Conservation (phyloP, 2,888 invertebrate genomes). For the Drosophila kokeensis region DNA sequence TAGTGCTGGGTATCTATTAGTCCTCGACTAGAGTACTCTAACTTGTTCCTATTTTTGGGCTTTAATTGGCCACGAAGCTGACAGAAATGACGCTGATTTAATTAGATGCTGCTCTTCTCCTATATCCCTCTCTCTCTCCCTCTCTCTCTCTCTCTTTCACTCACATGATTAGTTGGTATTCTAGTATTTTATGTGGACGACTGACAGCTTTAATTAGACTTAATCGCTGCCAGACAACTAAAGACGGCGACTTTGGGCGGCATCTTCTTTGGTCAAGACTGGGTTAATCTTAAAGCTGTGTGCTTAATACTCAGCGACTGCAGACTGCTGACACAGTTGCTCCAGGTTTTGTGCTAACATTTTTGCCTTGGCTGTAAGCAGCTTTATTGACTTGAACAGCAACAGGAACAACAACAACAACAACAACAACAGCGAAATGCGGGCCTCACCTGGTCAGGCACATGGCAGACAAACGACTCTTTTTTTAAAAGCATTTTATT, state of each 20-base stretch:
- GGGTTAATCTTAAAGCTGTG: constrained; percentile 67
- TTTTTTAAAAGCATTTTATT: constrained; percentile 39
- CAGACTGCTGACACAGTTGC: constrained; percentile 55
- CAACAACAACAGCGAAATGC: constrained; percentile 35
- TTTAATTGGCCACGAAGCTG: constrained; percentile 42
- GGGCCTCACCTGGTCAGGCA: constrained; percentile 44
- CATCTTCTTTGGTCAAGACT: constrained; percentile 43
- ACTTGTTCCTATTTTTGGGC: constrained; percentile 11
- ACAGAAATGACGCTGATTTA: constrained; percentile 35
- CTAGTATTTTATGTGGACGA: constrained; percentile 50
- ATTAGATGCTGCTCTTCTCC: constrained; percentile 31
- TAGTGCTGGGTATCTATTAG: background rate
- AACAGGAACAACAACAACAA: constrained; percentile 34
- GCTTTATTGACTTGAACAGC: constrained; percentile 48
- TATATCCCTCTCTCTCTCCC: background rate
- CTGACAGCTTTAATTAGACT: constrained; percentile 71
- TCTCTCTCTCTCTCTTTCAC: background rate
- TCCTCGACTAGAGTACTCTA: background rate
- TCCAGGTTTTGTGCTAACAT: constrained; percentile 41
- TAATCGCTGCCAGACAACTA: constrained; percentile 46
- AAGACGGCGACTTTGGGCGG: constrained; percentile 7
- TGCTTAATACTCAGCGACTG: constrained; percentile 63
- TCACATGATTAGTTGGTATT: constrained; percentile 39
- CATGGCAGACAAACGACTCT: constrained; percentile 67
- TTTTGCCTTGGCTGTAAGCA: constrained; percentile 51